Evolutionary conservation across 2,888 invertebrate genomes (phyloP).

Genomic region (Ophonus ardosiacus): DNA sequence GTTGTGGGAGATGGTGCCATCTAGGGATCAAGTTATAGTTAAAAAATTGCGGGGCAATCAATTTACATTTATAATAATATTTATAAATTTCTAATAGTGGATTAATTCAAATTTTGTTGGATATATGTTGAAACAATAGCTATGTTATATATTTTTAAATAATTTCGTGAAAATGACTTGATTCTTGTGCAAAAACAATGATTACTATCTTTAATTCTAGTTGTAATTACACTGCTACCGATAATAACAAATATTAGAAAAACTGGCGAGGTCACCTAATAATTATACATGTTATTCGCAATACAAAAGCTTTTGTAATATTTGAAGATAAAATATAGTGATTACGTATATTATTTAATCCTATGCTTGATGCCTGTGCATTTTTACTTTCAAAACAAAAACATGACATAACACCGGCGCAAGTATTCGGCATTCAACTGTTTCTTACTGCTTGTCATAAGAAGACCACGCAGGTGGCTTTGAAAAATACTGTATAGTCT

Average conservation of each 20-base stretch:
- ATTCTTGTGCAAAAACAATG: neutral
- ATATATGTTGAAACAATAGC: too few relatives aligned
- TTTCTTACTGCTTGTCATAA: slow-evolving; percentile 26
- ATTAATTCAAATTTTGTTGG: too few relatives aligned
- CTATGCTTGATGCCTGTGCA: neutral
- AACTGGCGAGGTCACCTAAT: slow-evolving; percentile 27
- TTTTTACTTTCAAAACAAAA: slow-evolving; percentile 33
- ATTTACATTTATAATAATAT: too few relatives aligned
- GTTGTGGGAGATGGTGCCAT: neutral
- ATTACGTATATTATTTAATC: slow-evolving; percentile 24
- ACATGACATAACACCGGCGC: slow-evolving; percentile 37
- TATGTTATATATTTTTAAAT: neutral
- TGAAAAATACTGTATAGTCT: slow-evolving; percentile 33
- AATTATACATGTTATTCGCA: slow-evolving; percentile 29
- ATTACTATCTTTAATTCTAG: slow-evolving; percentile 7
- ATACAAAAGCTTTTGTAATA: slow-evolving; percentile 33
- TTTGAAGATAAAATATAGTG: slow-evolving; percentile 12
- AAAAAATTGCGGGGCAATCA: neutral
- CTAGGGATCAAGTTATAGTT: neutral
- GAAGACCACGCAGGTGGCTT: slow-evolving; percentile 15
- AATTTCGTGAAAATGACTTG: slow-evolving; percentile 8
- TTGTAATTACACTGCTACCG: neutral
- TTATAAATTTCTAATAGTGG: too few relatives aligned
- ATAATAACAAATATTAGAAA: slow-evolving; percentile 30
- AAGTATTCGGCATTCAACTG: slow-evolving; percentile 8